Evolutionary conservation across 92 coral and sea anemone genomes (phyloP).

Genomic region (Umimayanthus kanabou): DNA sequence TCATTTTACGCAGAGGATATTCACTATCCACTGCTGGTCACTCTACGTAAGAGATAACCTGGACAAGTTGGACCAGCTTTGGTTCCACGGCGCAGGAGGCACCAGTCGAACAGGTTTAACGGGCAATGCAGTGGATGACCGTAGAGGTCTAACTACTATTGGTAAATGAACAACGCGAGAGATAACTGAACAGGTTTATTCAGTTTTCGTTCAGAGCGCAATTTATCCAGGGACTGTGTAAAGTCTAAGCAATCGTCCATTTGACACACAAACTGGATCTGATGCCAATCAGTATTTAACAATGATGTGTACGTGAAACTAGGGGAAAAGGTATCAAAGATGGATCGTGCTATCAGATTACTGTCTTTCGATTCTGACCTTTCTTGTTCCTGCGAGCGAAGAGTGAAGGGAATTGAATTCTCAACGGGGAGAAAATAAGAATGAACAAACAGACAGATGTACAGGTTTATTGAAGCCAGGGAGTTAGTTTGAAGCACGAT

Average conservation of each 20-base stretch:
- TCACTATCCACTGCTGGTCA: slow-evolving; percentile 31
- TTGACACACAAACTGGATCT: no score
- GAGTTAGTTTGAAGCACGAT: no score
- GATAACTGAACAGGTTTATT: neutral
- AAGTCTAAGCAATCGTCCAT: no score
- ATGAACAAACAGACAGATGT: neutral
- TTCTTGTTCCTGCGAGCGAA: neutral
- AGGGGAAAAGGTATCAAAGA: no score
- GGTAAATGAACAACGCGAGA: neutral
- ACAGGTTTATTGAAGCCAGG: no score
- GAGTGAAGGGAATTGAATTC: no score
- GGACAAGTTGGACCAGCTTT: neutral
- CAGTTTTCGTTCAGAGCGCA: neutral
- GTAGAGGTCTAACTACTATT: no score
- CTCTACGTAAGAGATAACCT: slow-evolving; percentile 16
- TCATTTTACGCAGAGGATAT: slow-evolving; percentile 36
- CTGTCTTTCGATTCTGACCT: no score
- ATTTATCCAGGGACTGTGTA: no score
- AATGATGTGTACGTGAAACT: no score
- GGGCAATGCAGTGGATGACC: neutral
- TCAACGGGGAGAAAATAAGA: neutral
- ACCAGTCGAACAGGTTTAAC: neutral
- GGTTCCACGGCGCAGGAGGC: neutral
- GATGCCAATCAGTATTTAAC: no score
- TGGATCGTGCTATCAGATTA: no score